Evolutionary conservation across 1,140 invertebrate species (phyloP), one percentile per base, ranked within the genome.

Genomic region (Charaxes varanes): DNA sequence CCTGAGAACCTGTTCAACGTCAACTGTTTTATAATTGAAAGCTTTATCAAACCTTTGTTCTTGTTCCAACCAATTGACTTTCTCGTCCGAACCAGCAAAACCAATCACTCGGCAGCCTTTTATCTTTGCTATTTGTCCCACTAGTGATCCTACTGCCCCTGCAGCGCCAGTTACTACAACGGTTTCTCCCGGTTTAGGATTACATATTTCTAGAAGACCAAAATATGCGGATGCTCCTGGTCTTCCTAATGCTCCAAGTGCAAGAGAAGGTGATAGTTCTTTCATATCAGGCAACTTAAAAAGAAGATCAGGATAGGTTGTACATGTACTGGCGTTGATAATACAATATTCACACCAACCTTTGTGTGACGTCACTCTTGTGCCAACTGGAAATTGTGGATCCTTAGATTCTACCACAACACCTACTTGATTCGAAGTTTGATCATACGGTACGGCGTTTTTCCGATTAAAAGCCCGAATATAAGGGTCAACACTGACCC

Each of bases 121-220:
- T 8, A 57, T 57, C 23, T 58, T 58, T 11, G 46, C 55, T 3
- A 58, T 47, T 46, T 54, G 51, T 11, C 49, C 54, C 6, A 57
- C 55, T 10, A 58, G 23, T 2, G 51, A 54, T 23, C 53, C 52
- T 4, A 60, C 56, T 18, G 48, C 52, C 0, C 56, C 56, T 3
- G 53, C 56, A 13, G 56, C 56, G 4, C 44, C 48, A 15, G 56
- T 55, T 0, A 60, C 48, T 2, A 60, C 53, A 7, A 60, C 56
- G 6, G 56, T 60, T 31, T 60, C 56, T 4, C 48, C 53, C 3
- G 41, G 4, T 18, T 55, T 49, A 2, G 48, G 56, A 21, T 55
- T 26, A 43, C 52, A 60, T 15, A 55, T 49, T 26, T 60, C 52
- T 4, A 55, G 40, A 0, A 60, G 38, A 27, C 56, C 56, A 41